A percentile compares a stretch with the other conserved stretches of the same genome.
phyloP scores from a whole-genome alignment of 2,113 vertebrate genomes.

The Hucho hucho region DNA sequence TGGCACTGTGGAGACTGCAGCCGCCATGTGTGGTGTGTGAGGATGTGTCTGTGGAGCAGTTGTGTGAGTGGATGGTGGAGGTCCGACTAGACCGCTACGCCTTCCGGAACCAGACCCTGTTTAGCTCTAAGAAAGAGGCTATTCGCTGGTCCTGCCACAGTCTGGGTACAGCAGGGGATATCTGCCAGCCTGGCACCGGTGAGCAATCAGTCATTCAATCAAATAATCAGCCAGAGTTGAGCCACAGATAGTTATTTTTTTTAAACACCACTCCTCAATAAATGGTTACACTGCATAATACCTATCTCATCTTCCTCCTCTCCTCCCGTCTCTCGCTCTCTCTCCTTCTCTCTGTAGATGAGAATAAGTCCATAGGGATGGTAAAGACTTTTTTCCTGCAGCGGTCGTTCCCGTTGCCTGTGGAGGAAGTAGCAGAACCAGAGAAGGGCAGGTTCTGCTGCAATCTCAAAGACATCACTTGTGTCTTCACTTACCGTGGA shows the following conservation, averaged over 20 bases:
- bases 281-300: too few species aligned
- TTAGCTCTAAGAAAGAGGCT: constrained; percentile 16
- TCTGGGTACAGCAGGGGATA: constrained; percentile 8
- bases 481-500: not conserved
- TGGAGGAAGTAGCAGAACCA: not conserved
- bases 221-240: not conserved
- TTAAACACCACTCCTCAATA: not conserved
- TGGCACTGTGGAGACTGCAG: not conserved
- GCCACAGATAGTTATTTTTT: not conserved
- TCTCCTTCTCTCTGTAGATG: constrained; percentile 4
- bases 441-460: constrained; percentile 8
- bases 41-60: not conserved
- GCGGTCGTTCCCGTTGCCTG: not conserved
- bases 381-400: constrained; percentile 14
- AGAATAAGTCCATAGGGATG: not conserved
- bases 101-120: constrained; percentile 6
- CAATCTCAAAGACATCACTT: constrained; percentile 10
- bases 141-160: constrained; percentile 4
- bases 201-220: not conserved
- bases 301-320: not conserved
- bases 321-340: not conserved
- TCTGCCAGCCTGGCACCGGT: not conserved
- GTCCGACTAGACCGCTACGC: constrained; percentile 1
- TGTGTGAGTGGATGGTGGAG: constrained; percentile 3
- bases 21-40: not conserved